Conservation (phyloP, 2,888 invertebrate species). For the Xestia xanthographa region DNA sequence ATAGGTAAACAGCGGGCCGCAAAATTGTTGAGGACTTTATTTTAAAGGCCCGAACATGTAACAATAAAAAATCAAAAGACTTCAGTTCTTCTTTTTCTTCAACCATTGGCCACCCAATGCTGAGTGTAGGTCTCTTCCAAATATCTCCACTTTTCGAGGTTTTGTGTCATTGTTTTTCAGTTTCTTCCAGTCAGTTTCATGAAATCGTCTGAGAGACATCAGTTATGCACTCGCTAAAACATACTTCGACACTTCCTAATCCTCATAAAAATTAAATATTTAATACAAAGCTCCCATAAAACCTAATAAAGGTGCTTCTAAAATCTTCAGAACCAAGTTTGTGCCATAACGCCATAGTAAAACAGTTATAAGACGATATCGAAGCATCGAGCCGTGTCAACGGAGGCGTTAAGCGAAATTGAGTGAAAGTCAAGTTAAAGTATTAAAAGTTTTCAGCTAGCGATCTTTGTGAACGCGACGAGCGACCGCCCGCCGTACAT, state of each 20-base stretch:
- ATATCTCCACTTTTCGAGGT: too few relatives aligned
- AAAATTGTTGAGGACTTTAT: too few relatives aligned
- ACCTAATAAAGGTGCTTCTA: conserved; percentile 2
- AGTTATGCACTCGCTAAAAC: background rate
- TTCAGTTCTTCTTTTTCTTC: background rate
- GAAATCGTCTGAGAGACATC: too few relatives aligned
- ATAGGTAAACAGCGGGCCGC: background rate
- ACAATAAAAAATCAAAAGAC: background rate
- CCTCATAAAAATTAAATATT: conserved; percentile 18
- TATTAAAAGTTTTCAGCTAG: conserved; percentile 90
- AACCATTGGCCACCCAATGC: too few relatives aligned
- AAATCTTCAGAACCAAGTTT: conserved; percentile 64
- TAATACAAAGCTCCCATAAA: background rate
- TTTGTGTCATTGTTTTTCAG: too few relatives aligned
- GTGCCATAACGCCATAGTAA: conserved; percentile 69
- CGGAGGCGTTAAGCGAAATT: conserved; percentile 88
- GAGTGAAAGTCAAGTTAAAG: conserved; percentile 90
- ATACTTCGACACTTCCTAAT: background rate
- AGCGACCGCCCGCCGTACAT: conserved; percentile 70
- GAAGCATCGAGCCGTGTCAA: conserved; percentile 84
- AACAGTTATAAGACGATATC: conserved; percentile 83
- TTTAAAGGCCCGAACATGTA: background rate
- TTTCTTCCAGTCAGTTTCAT: too few relatives aligned
- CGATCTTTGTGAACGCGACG: conserved; percentile 84
- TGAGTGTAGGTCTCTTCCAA: too few relatives aligned